Evolutionary conservation across 1,140 invertebrate genomes (phyloP).

Genomic region (Drosophila lacteicornis): DNA sequence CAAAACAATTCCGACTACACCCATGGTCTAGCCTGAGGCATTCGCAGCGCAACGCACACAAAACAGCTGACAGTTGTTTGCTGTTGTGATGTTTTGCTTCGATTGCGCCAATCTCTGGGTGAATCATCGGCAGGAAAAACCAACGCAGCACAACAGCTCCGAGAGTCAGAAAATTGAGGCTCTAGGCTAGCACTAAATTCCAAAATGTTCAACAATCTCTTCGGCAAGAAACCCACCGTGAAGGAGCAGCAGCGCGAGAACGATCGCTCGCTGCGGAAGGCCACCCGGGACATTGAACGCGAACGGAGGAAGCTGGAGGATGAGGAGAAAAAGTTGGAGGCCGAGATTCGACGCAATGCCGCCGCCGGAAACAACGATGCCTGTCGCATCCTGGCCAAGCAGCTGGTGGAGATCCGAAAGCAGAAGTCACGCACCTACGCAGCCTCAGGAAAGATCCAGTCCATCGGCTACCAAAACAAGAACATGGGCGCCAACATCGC

Average conservation of each 20-base stretch:
- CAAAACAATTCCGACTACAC: background rate
- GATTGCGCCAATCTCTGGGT: slow-evolving; percentile 27
- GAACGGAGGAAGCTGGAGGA: slow-evolving; percentile 92
- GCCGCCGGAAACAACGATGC: slow-evolving; percentile 94
- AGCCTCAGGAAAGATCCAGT: slow-evolving; percentile 91
- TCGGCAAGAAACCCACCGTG: slow-evolving; percentile 86
- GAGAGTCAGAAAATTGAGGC: background rate
- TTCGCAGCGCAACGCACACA: slow-evolving; percentile 17
- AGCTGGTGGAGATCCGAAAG: slow-evolving; percentile 94
- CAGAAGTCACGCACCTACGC: slow-evolving; percentile 93
- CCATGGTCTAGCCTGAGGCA: background rate
- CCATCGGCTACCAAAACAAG: slow-evolving; percentile 93
- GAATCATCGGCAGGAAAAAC: slow-evolving; percentile 61
- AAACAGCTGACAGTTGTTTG: slow-evolving; percentile 44
- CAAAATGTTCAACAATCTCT: slow-evolving; percentile 85
- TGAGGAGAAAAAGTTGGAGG: slow-evolving; percentile 96
- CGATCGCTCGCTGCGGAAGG: slow-evolving; percentile 92
- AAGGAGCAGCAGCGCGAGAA: slow-evolving; percentile 92
- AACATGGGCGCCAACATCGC: slow-evolving; percentile 95
- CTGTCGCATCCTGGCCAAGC: slow-evolving; percentile 93
- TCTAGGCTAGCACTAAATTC: slow-evolving; percentile 6
- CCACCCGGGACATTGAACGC: slow-evolving; percentile 92
- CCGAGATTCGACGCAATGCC: slow-evolving; percentile 95
- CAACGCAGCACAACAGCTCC: slow-evolving; percentile 1
- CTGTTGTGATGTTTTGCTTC: slow-evolving; percentile 47